A percentile compares a stretch with the other conserved stretches of the same genome.
Evolutionary conservation across 2,113 vertebrate genomes (phyloP).

Genomic region (Lepus europaeus): DNA sequence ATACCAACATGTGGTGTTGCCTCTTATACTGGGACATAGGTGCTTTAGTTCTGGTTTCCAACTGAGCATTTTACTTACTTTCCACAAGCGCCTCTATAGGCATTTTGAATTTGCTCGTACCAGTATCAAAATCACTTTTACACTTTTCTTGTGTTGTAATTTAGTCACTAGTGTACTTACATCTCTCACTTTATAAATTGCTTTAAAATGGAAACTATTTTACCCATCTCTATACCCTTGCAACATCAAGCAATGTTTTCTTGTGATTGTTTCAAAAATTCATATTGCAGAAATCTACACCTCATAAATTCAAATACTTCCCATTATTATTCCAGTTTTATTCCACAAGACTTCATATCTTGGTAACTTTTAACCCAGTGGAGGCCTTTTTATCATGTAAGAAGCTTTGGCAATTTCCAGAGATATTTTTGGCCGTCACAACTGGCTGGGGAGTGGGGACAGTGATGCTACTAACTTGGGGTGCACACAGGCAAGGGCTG

Average conservation of each 20-base stretch:
- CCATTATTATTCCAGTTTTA: neutral
- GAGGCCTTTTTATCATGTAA: neutral
- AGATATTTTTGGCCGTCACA: neutral
- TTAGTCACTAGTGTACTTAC: neutral
- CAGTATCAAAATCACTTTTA: neutral
- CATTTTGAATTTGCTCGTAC: neutral
- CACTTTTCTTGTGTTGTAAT: neutral
- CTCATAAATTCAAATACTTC: neutral
- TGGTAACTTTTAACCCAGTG: neutral
- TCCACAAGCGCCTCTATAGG: neutral
- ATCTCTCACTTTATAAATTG: no score
- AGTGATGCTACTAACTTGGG: neutral
- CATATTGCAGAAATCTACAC: neutral
- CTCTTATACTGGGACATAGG: neutral
- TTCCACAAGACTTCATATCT: neutral
- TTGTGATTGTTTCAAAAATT: neutral
- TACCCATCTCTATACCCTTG: neutral
- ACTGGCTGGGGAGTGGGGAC: no score
- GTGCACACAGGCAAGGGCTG: neutral
- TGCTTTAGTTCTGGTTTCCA: neutral
- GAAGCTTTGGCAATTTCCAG: neutral
- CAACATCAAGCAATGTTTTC: neutral
- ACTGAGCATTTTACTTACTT: neutral
- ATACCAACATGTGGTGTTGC: neutral
- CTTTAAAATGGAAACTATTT: neutral